A percentile compares a stretch with the other conserved stretches of the same genome.
Conservation (phyloP, 2,113 vertebrate genomes). For the Nibea albiflora region DNA sequence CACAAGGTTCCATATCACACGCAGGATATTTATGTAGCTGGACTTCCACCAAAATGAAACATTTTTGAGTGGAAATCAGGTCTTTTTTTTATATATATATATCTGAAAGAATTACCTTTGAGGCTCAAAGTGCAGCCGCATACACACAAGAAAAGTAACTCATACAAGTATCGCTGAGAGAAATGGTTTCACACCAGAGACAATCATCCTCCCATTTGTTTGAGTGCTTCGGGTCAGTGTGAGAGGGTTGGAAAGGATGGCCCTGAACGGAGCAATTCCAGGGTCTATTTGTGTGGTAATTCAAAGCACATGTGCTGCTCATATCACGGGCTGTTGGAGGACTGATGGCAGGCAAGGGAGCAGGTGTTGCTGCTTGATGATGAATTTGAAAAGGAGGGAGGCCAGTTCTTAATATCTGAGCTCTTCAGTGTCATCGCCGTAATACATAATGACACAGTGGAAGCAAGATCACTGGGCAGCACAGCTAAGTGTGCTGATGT, state of each 20-base stretch:
- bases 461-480: background rate
- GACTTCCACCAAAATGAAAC: background rate
- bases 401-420: constrained; percentile 3
- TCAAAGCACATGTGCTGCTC: constrained; percentile 30
- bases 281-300: constrained; percentile 52
- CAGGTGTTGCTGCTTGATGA: constrained; percentile 52
- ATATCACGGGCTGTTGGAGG: constrained; percentile 14
- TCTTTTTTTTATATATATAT: background rate
- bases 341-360: constrained; percentile 25
- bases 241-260: constrained; percentile 1
- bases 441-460: constrained; percentile 36
- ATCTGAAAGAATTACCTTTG: constrained; percentile 11
- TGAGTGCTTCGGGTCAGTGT: constrained; percentile 32
- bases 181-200: constrained; percentile 39
- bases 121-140: constrained; percentile 9
- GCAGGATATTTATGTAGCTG: background rate
- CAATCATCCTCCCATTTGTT: constrained; percentile 60
- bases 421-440: constrained; percentile 25
- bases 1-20: background rate
- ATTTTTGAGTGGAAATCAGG: constrained; percentile 4
- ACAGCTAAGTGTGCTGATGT: constrained; percentile 5
- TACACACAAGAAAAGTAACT: background rate
- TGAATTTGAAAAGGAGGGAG: constrained; percentile 31
- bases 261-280: constrained; percentile 32
- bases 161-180: constrained; percentile 15